Evolutionary conservation across 2,888 invertebrate species (phyloP).

Genomic region (Leptopterna dolabrata): DNA sequence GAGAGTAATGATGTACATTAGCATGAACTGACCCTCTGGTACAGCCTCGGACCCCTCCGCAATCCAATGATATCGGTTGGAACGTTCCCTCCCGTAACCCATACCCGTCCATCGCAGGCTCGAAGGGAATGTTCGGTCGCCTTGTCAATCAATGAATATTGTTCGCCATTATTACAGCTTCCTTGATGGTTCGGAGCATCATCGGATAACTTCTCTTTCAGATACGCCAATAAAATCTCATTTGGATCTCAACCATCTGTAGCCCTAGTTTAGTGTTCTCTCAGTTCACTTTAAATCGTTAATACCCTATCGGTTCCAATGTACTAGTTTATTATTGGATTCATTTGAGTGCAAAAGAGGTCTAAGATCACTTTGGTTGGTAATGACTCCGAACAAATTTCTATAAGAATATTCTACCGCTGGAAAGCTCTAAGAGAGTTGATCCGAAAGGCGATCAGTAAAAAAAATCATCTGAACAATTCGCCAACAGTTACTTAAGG

Average conservation of each 20-base stretch:
- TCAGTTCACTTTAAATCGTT: too few relatives aligned
- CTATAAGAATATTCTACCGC: too few relatives aligned
- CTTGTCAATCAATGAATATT: conserved; percentile 11
- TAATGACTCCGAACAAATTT: too few relatives aligned
- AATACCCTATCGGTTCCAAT: too few relatives aligned
- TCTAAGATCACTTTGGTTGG: too few relatives aligned
- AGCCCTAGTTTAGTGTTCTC: not conserved
- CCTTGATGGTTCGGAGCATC: not conserved
- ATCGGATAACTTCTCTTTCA: not conserved
- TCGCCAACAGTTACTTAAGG: too few relatives aligned
- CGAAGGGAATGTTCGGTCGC: not conserved
- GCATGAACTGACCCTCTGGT: not conserved
- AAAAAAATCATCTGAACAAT: too few relatives aligned
- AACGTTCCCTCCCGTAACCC: not conserved
- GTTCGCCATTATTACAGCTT: not conserved
- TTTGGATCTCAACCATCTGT: not conserved
- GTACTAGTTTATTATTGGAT: too few relatives aligned
- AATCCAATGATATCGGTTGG: not conserved
- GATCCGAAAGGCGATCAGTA: too few relatives aligned
- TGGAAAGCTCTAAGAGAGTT: too few relatives aligned
- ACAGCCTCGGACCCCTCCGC: not conserved
- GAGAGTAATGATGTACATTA: not conserved
- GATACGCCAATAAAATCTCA: not conserved
- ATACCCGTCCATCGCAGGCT: not conserved
- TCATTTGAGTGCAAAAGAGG: too few relatives aligned